Base-by-base conservation (phyloP, 1,140 invertebrate species). In the Ditylenchus dipsaci region DNA sequence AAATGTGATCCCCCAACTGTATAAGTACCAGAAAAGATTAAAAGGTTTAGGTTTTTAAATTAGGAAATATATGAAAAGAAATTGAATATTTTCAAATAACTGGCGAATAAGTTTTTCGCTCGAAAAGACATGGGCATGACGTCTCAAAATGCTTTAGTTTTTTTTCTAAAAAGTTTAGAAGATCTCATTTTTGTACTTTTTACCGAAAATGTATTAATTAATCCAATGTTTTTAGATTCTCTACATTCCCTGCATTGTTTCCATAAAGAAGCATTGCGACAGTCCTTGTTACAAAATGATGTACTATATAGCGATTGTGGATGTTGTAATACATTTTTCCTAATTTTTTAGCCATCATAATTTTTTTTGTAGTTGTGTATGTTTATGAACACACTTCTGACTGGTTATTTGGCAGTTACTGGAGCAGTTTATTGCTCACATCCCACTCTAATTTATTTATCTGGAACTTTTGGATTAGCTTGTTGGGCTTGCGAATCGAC, bases 401-500 rank as follows among this genome's bases (percentile, higher is more conserved):
- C 66, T 30, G 68, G 68, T 23, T 69, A 71, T 47, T 69, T 69
- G 29, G 68, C 67, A 15, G 30, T 73, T 26, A 72, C 21, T 1
- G 68, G 68, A 15, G 43, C 38, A 1, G 68, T 69, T 11, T 61
- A 21, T 45, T 61, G 59, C 59, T 5, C 19, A 5, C 27, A 61
- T 19, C 59, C 59, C 3, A 61, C 59, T 3, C 27, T 61, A 7
- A 61, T 61, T 5, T 61, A 61, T n/a, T n/a, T 61, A 5, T 61
- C 3, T 29, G 59, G 59, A 19, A 61, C n/a, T 7, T 21, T 29
- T 33, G 59, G 3, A 3, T 29, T 61, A 61, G 59, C 59, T 23
- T 45, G n/a, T n/a, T 61, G 59, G 59, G 59, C 59, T 19, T 61
- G n/a, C 8, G 59, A 61, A 45, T 21, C 59, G 59, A 27, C 27